Percentiles rank a stretch among this genome's conserved stretches.
phyloP scores from a whole-genome alignment of 1,140 invertebrate species.

The Magallana angulata region DNA sequence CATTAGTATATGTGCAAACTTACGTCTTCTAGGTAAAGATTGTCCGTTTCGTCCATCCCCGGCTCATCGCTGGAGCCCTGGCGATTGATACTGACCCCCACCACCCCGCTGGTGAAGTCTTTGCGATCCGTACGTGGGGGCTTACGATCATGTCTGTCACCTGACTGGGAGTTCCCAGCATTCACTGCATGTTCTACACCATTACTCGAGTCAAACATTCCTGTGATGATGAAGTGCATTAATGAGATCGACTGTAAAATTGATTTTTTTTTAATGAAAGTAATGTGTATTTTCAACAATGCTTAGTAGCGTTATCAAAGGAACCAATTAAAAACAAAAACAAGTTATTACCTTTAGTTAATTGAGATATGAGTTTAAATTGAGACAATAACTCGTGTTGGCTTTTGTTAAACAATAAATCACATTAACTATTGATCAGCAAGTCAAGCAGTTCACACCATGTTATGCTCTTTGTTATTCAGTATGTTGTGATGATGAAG shows the following conservation, averaged over 20 bases:
- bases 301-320: not conserved
- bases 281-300: not conserved
- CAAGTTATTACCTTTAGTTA: not conserved
- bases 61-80: conserved; percentile 67
- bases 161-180: conserved; percentile 62
- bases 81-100: conserved; percentile 63
- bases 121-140: conserved; percentile 61
- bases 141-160: conserved; percentile 59
- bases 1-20: conserved; percentile 8
- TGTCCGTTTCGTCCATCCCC: conserved; percentile 60
- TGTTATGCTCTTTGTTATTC: too few relatives aligned
- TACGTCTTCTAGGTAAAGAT: conserved; percentile 64
- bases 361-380: not conserved
- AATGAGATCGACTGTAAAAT: not conserved
- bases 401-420: too few relatives aligned
- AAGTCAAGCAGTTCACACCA: too few relatives aligned
- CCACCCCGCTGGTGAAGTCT: conserved; percentile 66
- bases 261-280: not conserved
- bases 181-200: conserved; percentile 65
- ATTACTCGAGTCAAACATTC: conserved; percentile 69
- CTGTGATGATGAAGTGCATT: conserved; percentile 49
- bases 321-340: not conserved
- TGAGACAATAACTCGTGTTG: too few relatives aligned
- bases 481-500: too few relatives aligned
- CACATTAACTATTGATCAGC: too few relatives aligned